Evolutionary conservation across 1,140 invertebrate genomes (phyloP), one percentile per base, ranked within the genome.

Genomic region (Notospermus geniculatus): DNA sequence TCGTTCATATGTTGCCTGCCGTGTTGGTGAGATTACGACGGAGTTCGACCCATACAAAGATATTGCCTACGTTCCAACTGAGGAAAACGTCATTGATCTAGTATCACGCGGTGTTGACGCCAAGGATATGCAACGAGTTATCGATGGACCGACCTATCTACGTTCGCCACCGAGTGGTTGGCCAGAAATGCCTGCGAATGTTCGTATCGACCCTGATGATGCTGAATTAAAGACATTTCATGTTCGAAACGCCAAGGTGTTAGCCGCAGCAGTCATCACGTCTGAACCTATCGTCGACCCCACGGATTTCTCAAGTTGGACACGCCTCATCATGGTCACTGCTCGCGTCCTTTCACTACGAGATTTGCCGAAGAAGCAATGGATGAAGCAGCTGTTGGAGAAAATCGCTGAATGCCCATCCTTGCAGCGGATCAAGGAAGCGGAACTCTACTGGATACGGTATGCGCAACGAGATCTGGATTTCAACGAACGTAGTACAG

Each of bases 1-100:
- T 43, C 39, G 39, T 43, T 43, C 39, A 43, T 43, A 43, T 19
- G 39, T 43, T 13, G 39, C 39, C 39, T 43, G 19, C 39, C 39
- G 39, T 43, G 39, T 43, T 11, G 39, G 39, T 43, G 39, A 43
- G 19, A 43, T 43, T 19, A 43, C 39, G 11, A 43, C 39, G 39
- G 39, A 43, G 11, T 43, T 13, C 39, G 39, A 43, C 39, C 39
- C 39, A 13, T 13, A 13, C 39, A 43, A 43, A 19, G 39, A 43
- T 13, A 19, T 13, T 13, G 11, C 11, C 19, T 43, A 43, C 39
- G 39, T 43, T 13, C 39, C 39, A 11, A 43, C 11, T 43, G 39
- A 43, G 39, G 11, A 13, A 19, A 43, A 43, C 19, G 19, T 19
- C 11, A 43, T 43, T 43, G 39, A 43, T 19, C 39, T 43, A 43